Conservation (phyloP, 2,888 invertebrate species). For the Argyresthia albistria region DNA sequence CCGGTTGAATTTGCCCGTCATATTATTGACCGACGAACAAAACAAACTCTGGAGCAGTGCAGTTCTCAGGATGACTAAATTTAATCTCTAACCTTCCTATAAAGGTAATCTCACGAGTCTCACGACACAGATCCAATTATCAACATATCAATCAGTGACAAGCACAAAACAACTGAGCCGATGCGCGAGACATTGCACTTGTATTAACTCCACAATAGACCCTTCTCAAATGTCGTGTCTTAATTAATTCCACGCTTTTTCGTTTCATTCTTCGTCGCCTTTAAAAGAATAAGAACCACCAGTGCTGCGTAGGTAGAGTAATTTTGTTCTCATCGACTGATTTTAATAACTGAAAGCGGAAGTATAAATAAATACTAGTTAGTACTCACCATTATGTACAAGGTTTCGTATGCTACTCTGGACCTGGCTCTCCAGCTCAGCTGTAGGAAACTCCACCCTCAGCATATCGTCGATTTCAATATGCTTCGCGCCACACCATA, state of each 20-base stretch:
- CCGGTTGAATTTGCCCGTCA: not conserved
- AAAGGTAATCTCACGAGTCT: not conserved
- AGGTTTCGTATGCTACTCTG: slow-evolving; percentile 54
- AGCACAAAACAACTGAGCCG: slow-evolving; percentile 33
- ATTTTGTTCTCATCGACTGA: not conserved
- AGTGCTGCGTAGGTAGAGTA: not conserved
- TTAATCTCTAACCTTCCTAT: not conserved
- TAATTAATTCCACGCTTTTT: slow-evolving; percentile 21
- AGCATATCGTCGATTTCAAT: slow-evolving; percentile 32
- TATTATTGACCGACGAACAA: not conserved
- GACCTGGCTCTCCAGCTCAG: slow-evolving; percentile 29
- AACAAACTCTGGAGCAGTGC: not conserved
- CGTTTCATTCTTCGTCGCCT: not conserved
- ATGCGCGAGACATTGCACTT: not conserved
- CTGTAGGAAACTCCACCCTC: slow-evolving; percentile 20
- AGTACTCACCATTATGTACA: slow-evolving; percentile 53
- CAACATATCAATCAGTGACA: slow-evolving; percentile 39
- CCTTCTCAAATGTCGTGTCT: slow-evolving; percentile 33
- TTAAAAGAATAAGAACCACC: not conserved
- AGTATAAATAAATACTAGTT: not conserved
- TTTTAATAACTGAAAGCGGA: not conserved
- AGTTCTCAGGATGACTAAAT: not conserved
- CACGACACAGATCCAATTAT: slow-evolving; percentile 34
- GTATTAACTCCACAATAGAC: slow-evolving; percentile 8
- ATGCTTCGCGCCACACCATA: slow-evolving; percentile 54